Evolutionary conservation across 2,113 vertebrate genomes (phyloP).

Genomic region (Redunca redunca): DNA sequence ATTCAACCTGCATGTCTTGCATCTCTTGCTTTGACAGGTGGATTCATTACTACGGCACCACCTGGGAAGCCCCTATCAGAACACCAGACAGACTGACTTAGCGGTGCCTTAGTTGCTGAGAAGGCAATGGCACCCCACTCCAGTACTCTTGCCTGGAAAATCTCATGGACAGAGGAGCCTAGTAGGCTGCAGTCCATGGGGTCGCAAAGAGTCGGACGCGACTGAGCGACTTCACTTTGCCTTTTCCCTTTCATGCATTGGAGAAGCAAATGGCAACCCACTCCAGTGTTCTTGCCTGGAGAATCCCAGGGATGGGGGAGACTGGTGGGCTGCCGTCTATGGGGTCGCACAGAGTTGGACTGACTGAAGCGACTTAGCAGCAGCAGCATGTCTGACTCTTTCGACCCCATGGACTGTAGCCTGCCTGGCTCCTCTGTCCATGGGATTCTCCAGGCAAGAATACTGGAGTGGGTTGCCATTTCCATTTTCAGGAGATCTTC

Average conservation of each 20-base stretch:
- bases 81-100: neutral
- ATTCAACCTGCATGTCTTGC: neutral
- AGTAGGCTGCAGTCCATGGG: too few relatives aligned
- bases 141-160: too few relatives aligned
- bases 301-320: accelerated
- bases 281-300: too few relatives aligned
- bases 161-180: too few relatives aligned
- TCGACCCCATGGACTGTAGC: neutral
- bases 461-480: neutral
- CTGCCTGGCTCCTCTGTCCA: neutral
- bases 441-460: neutral
- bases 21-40: neutral
- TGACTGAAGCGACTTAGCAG: too few relatives aligned
- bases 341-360: too few relatives aligned
- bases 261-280: too few relatives aligned
- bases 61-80: neutral
- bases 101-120: neutral
- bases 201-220: accelerated
- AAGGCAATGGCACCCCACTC: too few relatives aligned
- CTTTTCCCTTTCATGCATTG: too few relatives aligned
- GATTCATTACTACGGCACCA: neutral
- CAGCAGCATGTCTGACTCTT: neutral
- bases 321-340: too few relatives aligned
- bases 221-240: too few relatives aligned
- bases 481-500: neutral